Percentiles rank a stretch among this genome's conserved stretches.
phyloP scores from a whole-genome alignment of 2,113 vertebrate genomes.

The Agapornis roseicollis region DNA sequence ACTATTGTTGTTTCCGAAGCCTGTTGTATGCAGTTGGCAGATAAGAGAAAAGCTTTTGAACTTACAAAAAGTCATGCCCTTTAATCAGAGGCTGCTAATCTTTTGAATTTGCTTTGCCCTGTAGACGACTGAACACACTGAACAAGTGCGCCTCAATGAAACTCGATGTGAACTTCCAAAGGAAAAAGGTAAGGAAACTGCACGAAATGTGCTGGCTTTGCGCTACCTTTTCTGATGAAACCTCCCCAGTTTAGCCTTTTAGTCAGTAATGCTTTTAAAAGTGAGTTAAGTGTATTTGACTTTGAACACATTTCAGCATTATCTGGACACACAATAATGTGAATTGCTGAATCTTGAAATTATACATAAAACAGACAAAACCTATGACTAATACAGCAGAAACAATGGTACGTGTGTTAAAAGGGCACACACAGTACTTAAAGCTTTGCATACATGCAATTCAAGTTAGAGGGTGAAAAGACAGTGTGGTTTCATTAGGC shows the following conservation, averaged over 20 bases:
- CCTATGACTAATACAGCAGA: neutral
- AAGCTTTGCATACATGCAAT: neutral
- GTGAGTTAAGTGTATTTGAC: neutral
- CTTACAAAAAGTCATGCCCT: neutral
- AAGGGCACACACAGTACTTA: neutral
- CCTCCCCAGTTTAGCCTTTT: neutral
- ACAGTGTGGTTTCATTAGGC: neutral
- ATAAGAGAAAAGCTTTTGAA: conserved; percentile 45
- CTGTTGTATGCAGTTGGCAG: neutral
- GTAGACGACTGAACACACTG: conserved; percentile 92
- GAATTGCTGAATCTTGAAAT: neutral
- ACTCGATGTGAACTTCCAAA: conserved; percentile 94
- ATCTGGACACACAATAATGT: neutral
- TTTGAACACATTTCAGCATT: neutral
- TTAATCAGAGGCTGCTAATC: conserved; percentile 47
- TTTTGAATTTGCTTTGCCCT: conserved; percentile 71
- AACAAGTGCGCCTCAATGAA: conserved; percentile 99
- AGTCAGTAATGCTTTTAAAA: neutral
- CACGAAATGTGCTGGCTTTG: neutral
- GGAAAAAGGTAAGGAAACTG: conserved; percentile 88
- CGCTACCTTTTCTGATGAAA: neutral
- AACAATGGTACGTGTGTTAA: neutral
- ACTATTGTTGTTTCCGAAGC: neutral
- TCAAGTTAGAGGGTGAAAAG: neutral
- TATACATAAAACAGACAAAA: neutral